Conservation (phyloP, 2,113 vertebrate genomes). For the Gracilinanus agilis region DNA sequence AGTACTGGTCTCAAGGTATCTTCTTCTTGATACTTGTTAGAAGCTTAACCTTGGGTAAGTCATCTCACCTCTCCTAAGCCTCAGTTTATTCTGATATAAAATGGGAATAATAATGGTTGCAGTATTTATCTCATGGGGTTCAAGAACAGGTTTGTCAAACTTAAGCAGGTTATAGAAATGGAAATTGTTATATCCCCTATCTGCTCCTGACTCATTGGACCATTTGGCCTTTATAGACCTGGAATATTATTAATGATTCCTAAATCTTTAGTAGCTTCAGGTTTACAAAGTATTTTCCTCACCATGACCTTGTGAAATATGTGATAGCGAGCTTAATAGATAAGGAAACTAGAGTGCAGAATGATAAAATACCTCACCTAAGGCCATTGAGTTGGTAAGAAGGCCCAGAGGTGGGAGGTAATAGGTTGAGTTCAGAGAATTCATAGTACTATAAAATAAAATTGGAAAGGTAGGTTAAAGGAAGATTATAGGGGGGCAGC, state of each 20-base stretch:
- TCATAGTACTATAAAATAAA: not conserved
- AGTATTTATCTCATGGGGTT: not conserved
- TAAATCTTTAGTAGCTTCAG: too few relatives aligned
- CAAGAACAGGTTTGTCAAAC: not conserved
- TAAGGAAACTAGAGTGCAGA: too few relatives aligned
- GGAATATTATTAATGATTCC: too few relatives aligned
- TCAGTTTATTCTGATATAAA: not conserved
- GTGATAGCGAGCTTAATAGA: too few relatives aligned
- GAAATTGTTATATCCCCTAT: too few relatives aligned
- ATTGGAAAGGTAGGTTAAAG: not conserved
- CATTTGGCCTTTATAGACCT: too few relatives aligned
- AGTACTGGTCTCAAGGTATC: not conserved
- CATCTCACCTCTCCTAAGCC: not conserved
- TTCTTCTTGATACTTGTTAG: not conserved
- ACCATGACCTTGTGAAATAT: too few relatives aligned
- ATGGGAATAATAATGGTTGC: not conserved
- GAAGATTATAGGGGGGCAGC: not conserved
- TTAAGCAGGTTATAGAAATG: too few relatives aligned
- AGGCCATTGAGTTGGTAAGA: too few relatives aligned
- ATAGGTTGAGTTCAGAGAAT: not conserved
- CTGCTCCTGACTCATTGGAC: too few relatives aligned
- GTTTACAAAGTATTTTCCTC: too few relatives aligned
- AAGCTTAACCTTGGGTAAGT: not conserved
- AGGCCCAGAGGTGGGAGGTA: not conserved
- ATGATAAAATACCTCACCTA: too few relatives aligned